A percentile compares a stretch with the other conserved stretches of the same genome.
Conservation (phyloP, 2,888 invertebrate genomes). For the Tineola bisselliella region DNA sequence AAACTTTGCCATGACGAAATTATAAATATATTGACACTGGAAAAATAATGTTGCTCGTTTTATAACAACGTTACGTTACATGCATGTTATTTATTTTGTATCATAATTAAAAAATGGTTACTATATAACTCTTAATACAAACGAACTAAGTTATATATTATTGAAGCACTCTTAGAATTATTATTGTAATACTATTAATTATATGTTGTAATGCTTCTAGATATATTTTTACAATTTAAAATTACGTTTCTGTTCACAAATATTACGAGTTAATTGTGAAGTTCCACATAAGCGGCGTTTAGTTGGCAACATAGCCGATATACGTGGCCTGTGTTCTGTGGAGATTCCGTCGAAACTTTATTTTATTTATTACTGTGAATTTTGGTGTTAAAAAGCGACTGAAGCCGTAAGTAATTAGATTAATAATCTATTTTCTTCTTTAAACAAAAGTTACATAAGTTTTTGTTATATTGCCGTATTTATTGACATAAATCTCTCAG, state of each 20-base stretch:
- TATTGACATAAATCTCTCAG: slow-evolving; percentile 22
- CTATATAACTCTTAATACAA: no score
- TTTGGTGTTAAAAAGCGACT: slow-evolving; percentile 32
- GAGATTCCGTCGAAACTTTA: slow-evolving; percentile 51
- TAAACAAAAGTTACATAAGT: slow-evolving; percentile 15
- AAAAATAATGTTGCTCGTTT: slow-evolving; percentile 16
- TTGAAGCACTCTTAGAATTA: no score
- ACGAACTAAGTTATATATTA: no score
- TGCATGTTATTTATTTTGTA: neutral
- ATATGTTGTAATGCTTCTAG: no score
- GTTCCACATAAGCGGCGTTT: slow-evolving; percentile 61
- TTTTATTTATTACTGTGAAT: slow-evolving; percentile 52
- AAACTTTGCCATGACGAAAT: slow-evolving; percentile 15
- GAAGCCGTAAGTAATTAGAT: slow-evolving; percentile 52
- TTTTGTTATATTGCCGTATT: slow-evolving; percentile 13
- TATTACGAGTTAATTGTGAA: slow-evolving; percentile 38
- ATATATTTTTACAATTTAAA: neutral
- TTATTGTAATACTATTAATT: no score
- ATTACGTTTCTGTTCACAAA: slow-evolving; percentile 29
- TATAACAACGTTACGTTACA: slow-evolving; percentile 18
- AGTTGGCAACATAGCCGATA: slow-evolving; percentile 56
- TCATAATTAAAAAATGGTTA: no score
- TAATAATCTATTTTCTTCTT: neutral
- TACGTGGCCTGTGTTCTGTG: slow-evolving; percentile 51
- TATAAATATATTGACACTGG: slow-evolving; percentile 15